These are phyloP conservation scores for Tethea ocularis DNA, from an alignment of 2,888 invertebrate species.

Conservation along the genomic window DNA sequence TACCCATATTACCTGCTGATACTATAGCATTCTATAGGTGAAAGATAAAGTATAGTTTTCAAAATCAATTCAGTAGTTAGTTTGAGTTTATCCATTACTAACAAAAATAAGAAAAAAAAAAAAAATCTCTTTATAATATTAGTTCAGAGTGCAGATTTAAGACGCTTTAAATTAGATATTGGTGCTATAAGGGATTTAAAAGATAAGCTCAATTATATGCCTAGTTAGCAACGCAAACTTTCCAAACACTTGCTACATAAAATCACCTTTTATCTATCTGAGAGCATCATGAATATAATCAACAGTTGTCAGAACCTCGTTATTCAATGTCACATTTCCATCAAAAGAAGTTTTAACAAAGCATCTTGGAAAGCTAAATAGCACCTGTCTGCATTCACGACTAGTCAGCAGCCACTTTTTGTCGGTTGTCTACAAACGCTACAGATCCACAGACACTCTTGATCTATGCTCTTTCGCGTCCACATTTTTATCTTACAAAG, in stretches of 20 bases:
- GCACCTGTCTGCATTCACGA: conserved; percentile 51
- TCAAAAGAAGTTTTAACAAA: conserved; percentile 45
- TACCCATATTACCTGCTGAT: too few species aligned
- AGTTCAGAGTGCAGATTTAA: too few species aligned
- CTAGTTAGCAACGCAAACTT: not conserved
- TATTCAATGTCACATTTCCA: conserved; percentile 16
- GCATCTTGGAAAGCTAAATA: conserved; percentile 50
- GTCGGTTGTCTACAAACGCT: conserved; percentile 50
- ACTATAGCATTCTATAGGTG: too few species aligned
- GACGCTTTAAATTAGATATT: too few species aligned
- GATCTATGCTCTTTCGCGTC: conserved; percentile 76
- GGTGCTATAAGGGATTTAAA: too few species aligned
- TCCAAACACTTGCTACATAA: not conserved
- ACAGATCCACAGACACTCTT: conserved; percentile 60
- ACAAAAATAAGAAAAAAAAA: too few species aligned
- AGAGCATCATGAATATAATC: not conserved
- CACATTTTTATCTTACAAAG: conserved; percentile 83
- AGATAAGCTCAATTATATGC: too few species aligned
- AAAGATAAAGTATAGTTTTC: too few species aligned
- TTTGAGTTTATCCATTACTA: too few species aligned
- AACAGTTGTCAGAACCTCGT: not conserved
- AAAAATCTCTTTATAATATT: too few species aligned
- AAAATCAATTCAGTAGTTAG: too few species aligned
- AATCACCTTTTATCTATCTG: not conserved
- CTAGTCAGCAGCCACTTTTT: conserved; percentile 57